Evolutionary conservation across 2,113 vertebrate genomes (phyloP), one percentile per base, ranked within the genome.

Genomic region (Bufo gargarizans): DNA sequence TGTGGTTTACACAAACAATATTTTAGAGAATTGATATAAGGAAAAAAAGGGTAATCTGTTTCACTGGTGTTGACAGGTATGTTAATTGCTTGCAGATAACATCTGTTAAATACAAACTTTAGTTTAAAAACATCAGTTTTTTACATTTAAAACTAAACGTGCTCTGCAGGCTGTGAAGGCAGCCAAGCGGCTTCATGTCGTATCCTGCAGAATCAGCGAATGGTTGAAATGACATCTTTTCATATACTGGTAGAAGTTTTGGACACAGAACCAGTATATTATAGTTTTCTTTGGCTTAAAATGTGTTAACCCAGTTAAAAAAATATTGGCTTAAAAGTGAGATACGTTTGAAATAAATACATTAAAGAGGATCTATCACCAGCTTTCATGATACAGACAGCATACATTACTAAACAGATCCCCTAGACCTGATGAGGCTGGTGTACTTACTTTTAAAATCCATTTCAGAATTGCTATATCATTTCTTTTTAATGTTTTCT

Each of bases 81-180:
- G 87, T 77, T 88, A 88, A 88, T 88, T 88, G 80, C 71, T 88
- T 88, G 71, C 87, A 88, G 87, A 88, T 88, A 88, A 77, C 87
- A 88, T 88, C 87, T 88, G 87, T 84, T 88, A 84, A 77, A 59
- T 83, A 67, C 80, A 88, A 84, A 77, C 80, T 83, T 88, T 77
- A 88, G 55, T 43, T 82, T 16, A 69, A 87, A 58, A 83, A 67
- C 45, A 77, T 47, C 6, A 55, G n/a, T 65, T 77, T 33, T 19
- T 77, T 65, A 11, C 8, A 83, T 53, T 56, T 61, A 82, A 88
- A 76, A 56, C 71, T 61, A 65, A 77, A 65, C n/a, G 55, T 88
- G 71, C 80, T 84, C 77, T 83, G 77, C 50, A 55, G 20, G 53
- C 53, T 61, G 50, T 59, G n/a, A 65, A 61, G 33, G 53, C n/a